Evolutionary conservation across 2,797 vertebrate genomes (phyloP), one percentile per base, ranked within the genome.

Genomic region (Mormyrops attenuatus): DNA sequence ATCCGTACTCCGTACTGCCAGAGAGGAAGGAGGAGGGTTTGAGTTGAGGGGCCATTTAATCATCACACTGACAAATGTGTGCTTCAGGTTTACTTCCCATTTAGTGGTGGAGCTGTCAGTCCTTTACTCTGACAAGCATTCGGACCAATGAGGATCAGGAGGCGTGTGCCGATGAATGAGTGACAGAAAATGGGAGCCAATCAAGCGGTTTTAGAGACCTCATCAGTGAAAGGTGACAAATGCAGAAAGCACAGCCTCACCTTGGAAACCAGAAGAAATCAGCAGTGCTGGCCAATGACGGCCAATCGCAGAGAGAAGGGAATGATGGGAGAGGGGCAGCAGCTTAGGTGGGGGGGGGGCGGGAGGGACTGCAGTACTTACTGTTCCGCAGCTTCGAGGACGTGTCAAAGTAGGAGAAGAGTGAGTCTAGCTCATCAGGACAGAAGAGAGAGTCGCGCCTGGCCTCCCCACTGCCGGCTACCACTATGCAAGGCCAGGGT

Each of bases 361-460:
- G 55, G 26, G 66, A 0, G 8, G 8, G 49, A n/a, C 26, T 57
- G 66, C 89, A 34, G 57, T 89, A 89, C 98, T 98, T 96, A 99
- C 98, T 98, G 93, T 95, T 86, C 90, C 96, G 95, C 63, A 95
- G 95, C 66, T 96, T 95, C 0, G 95, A 92, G 1, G 95, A 96
- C 0, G 97, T 97, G 91, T 99, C 98, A 0, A 99, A 99, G 94
- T 99, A 99, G 87, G 98, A 99, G 94, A 99, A 99, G 7, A 99
- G 97, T 0, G 98, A 98, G 93, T 99, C 98, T 90, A 99, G 96
- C 93, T 99, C 98, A 0, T 99, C 98, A 0, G 98, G 98, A 93
- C 98, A 99, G 95, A 99, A 99, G 30, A 99, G 95, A 0, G 98
- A 99, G 86, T 99, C 98, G 3, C 98, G 95, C 0, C 97, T 97